Evolutionary conservation across 2,113 vertebrate genomes (phyloP).

Genomic region (Sturnus vulgaris): DNA sequence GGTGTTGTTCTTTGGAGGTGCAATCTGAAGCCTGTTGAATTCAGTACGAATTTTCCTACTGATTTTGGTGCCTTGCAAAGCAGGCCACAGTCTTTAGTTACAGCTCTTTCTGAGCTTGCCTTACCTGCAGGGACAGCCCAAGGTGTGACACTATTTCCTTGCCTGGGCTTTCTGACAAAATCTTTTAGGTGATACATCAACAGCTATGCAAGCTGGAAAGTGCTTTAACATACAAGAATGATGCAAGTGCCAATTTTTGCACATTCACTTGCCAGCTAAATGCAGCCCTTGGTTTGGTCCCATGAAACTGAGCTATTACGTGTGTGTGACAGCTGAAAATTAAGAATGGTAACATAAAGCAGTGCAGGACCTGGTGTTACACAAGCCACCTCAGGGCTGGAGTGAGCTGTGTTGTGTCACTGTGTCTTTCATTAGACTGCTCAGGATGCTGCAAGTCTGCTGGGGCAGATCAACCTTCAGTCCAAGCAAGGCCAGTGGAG

Average conservation of each 20-base stretch:
- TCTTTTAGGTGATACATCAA: neutral
- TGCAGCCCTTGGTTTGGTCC: neutral
- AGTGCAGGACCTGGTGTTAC: neutral
- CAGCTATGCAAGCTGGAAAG: neutral
- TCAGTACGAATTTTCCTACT: neutral
- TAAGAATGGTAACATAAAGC: neutral
- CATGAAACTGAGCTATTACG: neutral
- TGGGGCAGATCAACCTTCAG: neutral
- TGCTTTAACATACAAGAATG: neutral
- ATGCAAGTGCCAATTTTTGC: neutral
- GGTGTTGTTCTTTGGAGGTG: neutral
- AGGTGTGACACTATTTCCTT: neutral
- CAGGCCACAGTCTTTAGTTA: neutral
- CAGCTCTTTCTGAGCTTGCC: neutral
- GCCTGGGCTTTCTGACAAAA: neutral
- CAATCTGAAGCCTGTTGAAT: neutral
- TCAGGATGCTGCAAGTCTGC: neutral
- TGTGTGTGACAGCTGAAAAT: neutral
- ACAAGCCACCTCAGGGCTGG: neutral
- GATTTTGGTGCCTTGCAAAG: neutral
- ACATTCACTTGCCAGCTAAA: neutral
- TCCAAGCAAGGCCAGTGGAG: rapidly evolving
- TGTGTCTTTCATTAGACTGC: neutral
- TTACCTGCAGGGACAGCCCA: neutral
- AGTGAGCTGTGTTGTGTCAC: neutral